Evolutionary conservation across 2,113 vertebrate species (phyloP), one percentile per base, ranked within the genome.

Genomic region (Galemys pyrenaicus): DNA sequence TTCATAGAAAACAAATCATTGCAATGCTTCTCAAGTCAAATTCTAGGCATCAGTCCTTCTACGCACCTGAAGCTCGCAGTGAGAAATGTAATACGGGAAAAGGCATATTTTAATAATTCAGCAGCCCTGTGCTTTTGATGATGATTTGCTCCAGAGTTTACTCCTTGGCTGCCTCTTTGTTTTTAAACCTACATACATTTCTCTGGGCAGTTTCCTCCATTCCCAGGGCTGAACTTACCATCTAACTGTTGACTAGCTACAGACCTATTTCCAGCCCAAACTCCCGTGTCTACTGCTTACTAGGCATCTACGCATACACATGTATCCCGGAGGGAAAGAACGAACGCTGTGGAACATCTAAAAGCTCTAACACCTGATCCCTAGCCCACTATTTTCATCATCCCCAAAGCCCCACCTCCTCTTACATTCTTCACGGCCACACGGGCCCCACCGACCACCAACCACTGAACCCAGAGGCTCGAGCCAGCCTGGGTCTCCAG

Each of bases 51-150:
- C 6, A 39, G 30, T 68, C 39, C 8, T 79, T 70, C 74, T 39
- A 46, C 54, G 22, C 49, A 92, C 37, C 30, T 62, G 13, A 71
- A 94, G 62, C 54, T 62, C 39, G 32, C 41, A 74, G 35, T 54
- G 82, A 78, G n/a, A 95, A 95, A 89, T 10, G 0, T n/a, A 82
- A 84, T 39, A 85, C n/a, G 26, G 30, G 51, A 92, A 77, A 37
- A 35, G 51, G 56, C 7, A 41, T 56, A 64, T 91, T 94, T 81
- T 87, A 74, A 87, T 62, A 74, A 87, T 62, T 89, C 30, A 65
- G 28, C 3, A 71, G n/a, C 24, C 28, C 12, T 89, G 46, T 89
- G 32, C 58, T 49, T 68, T 91, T 78, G 73, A 74, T 82, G 86
- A 5, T 79, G 68, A 92, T 74, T 83, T 89, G 17, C 35, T 83